Conservation (phyloP, 2,113 vertebrate genomes). For the Hippopotamus amphibius region DNA sequence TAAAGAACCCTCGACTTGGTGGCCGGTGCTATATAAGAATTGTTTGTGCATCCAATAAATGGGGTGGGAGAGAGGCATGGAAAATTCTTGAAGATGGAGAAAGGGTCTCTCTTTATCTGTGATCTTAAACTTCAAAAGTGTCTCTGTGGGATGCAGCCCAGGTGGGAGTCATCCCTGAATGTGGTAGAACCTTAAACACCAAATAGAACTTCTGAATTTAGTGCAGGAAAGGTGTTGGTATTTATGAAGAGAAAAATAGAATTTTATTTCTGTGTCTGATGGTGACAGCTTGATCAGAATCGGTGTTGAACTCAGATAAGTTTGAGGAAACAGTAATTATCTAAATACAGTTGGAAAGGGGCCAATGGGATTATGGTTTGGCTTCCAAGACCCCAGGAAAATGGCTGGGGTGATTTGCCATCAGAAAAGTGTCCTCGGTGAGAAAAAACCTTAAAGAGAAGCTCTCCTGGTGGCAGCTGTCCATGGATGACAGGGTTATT, state of each 20-base stretch:
- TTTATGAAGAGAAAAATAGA: background rate
- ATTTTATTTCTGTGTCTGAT: background rate
- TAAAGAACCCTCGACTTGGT: background rate
- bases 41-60: background rate
- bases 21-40: background rate
- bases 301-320: too few relatives aligned
- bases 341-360: background rate
- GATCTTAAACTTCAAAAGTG: background rate
- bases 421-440: background rate
- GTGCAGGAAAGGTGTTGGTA: background rate
- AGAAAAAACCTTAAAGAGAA: background rate
- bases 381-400: background rate
- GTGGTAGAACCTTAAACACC: background rate
- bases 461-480: background rate
- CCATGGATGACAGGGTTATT: accelerated
- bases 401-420: background rate
- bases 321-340: background rate
- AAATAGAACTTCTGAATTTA: background rate
- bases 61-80: background rate
- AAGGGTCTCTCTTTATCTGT: background rate
- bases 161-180: background rate
- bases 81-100: background rate
- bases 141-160: background rate
- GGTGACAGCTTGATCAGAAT: background rate
- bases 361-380: background rate